Conservation (phyloP, 2,113 vertebrate species). For the Emydocephalus ijimae region DNA sequence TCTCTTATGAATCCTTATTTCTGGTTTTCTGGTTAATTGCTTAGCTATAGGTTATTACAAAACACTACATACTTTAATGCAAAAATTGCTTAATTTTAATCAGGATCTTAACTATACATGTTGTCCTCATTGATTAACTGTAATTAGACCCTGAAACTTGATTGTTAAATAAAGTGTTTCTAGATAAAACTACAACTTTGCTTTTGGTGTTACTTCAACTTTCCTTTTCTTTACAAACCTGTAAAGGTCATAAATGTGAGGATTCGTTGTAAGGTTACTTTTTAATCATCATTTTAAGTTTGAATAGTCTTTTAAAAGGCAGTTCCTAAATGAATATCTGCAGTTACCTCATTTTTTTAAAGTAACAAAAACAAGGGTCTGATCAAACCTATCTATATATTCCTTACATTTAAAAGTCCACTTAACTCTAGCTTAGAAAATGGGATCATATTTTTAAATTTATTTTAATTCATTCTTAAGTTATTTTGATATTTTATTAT, state of each 20-base stretch:
- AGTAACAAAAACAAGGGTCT: neutral
- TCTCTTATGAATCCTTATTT: neutral
- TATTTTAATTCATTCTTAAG: neutral
- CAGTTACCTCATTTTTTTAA: neutral
- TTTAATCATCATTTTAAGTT: neutral
- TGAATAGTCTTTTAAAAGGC: neutral
- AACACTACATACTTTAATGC: neutral
- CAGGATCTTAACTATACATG: neutral
- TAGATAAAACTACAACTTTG: neutral
- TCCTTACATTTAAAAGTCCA: neutral
- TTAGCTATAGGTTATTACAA: slow-evolving; percentile 13
- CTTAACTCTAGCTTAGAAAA: neutral
- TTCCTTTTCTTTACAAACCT: neutral
- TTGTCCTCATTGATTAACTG: neutral
- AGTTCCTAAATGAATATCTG: neutral
- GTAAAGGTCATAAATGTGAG: neutral
- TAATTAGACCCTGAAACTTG: neutral
- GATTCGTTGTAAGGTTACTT: neutral
- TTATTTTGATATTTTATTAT: neutral
- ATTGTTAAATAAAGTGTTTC: neutral
- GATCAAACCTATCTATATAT: neutral
- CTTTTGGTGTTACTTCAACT: neutral
- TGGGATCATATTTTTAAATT: neutral
- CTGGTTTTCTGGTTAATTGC: neutral
- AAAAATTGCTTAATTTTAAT: neutral